Conservation (phyloP, 1,140 invertebrate genomes). For the Eufriesea mexicana region DNA sequence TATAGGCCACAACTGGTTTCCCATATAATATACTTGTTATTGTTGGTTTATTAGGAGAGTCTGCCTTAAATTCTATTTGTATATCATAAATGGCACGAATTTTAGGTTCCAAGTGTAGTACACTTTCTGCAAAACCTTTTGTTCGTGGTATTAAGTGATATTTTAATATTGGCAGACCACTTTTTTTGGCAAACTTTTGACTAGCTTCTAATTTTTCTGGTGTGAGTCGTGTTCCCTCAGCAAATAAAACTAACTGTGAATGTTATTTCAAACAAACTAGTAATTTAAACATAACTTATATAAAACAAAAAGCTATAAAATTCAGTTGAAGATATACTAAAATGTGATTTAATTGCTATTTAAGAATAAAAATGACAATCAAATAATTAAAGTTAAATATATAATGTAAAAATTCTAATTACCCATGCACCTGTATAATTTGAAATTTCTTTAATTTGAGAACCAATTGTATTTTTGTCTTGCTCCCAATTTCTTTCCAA, state of each 20-base stretch:
- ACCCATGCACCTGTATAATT: conserved; percentile 96
- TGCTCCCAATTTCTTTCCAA: conserved; percentile 95
- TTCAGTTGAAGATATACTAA: background rate
- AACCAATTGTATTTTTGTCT: conserved; percentile 91
- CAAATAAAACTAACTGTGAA: conserved; percentile 91
- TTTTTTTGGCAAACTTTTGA: conserved; percentile 92
- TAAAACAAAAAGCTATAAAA: background rate
- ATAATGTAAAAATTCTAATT: conserved; percentile 40
- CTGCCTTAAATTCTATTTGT: conserved; percentile 89
- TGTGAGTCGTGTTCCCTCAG: conserved; percentile 97
- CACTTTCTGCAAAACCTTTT: conserved; percentile 92
- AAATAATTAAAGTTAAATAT: conserved; percentile 10
- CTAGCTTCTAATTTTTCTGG: conserved; percentile 93
- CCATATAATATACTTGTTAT: conserved; percentile 92
- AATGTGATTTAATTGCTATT: background rate
- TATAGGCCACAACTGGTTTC: conserved; percentile 87
- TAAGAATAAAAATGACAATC: background rate
- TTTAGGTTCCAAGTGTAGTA: conserved; percentile 88
- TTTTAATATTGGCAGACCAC: conserved; percentile 92
- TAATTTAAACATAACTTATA: conserved; percentile 34
- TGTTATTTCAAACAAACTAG: conserved; percentile 32
- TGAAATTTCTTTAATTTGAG: conserved; percentile 90
- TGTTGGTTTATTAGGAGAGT: conserved; percentile 87
- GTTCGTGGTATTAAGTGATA: conserved; percentile 96
- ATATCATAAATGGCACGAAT: conserved; percentile 94